Evolutionary conservation across 2,113 vertebrate genomes (phyloP).

Genomic region (Myanophis thanlyinensis): DNA sequence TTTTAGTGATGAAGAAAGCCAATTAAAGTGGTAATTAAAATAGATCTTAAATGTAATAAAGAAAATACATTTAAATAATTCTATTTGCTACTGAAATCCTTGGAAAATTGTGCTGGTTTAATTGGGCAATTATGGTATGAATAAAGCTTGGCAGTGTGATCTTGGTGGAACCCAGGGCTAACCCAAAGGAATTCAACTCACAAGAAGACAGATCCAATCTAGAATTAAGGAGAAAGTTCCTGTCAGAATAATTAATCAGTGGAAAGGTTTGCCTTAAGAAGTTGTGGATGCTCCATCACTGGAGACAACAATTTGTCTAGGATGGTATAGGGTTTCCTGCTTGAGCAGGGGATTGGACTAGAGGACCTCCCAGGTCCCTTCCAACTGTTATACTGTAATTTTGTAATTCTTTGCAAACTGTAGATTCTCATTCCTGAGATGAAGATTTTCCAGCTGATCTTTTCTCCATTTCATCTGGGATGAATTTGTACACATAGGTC

Average conservation of each 20-base stretch:
- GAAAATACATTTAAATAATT: background rate
- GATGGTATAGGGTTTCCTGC: no score
- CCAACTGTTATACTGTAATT: no score
- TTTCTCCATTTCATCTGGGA: background rate
- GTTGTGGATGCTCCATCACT: no score
- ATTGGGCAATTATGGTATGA: background rate
- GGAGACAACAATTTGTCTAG: no score
- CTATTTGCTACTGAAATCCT: background rate
- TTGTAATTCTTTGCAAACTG: background rate
- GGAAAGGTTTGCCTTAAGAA: no score
- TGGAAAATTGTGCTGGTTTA: background rate
- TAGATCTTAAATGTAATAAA: background rate
- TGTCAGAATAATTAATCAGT: no score
- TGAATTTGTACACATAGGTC: background rate
- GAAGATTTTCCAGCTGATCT: background rate
- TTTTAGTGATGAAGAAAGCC: background rate
- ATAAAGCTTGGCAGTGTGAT: background rate
- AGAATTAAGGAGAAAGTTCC: no score
- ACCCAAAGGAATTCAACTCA: background rate
- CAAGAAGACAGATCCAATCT: no score
- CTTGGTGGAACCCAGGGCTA: background rate
- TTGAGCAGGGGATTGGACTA: no score
- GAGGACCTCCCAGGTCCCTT: no score
- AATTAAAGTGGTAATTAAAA: background rate
- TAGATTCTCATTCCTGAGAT: background rate